A percentile compares a stretch with the other conserved stretches of the same genome.
These are phyloP conservation scores for Caenorhabditis japonica DNA, from an alignment of 2,888 invertebrate species.

Conservation along the genomic window DNA sequence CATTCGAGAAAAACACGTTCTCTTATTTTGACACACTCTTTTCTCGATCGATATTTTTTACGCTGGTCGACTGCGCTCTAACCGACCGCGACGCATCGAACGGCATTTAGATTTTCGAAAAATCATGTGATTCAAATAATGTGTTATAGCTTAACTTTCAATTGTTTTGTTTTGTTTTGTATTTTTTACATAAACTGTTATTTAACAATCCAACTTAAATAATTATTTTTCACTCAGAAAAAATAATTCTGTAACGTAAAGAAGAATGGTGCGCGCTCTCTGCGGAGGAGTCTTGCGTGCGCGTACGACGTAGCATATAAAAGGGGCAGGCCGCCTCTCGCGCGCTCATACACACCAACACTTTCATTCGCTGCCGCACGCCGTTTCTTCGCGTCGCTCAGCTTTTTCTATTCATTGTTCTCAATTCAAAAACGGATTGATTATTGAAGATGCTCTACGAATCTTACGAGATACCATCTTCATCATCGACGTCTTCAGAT, in stretches of 20 bases:
- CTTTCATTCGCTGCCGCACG: constrained; percentile 31
- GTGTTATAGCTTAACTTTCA: too few relatives aligned
- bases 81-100: constrained; percentile 35
- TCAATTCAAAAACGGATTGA: constrained; percentile 15
- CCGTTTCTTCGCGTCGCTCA: constrained; percentile 8
- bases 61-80: constrained; percentile 21
- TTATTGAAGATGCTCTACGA: constrained; percentile 43
- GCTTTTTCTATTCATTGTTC: constrained; percentile 18
- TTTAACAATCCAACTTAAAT: too few relatives aligned
- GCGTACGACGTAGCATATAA: constrained; percentile 27
- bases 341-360: constrained; percentile 28
- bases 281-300: constrained; percentile 16
- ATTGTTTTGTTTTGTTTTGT: too few relatives aligned
- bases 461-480: constrained; percentile 28
- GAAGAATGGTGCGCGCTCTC: constrained; percentile 45
- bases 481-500: constrained; percentile 52
- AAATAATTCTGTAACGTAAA: not conserved
- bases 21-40: not conserved
- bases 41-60: not conserved
- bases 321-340: constrained; percentile 8
- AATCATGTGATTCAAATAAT: constrained; percentile 16
- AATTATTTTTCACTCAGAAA: not conserved
- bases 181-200: too few relatives aligned
- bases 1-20: not conserved
- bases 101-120: constrained; percentile 15